Conservation (phyloP, 2,888 invertebrate genomes). For the Barypeithes pellucidus region DNA sequence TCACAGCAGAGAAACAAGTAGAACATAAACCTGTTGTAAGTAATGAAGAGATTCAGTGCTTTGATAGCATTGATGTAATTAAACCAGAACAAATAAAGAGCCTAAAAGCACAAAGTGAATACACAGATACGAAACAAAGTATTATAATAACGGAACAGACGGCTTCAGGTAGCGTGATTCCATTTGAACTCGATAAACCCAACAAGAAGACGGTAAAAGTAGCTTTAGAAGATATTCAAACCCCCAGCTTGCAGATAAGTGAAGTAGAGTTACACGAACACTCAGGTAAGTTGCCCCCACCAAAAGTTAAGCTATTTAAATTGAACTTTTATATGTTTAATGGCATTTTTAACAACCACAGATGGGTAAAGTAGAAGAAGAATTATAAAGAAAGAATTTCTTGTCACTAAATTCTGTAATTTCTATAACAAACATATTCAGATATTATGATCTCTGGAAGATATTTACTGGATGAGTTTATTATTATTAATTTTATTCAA, state of each 20-base stretch:
- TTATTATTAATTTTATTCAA: no score
- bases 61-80: conserved; percentile 66
- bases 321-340: no score
- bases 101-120: conserved; percentile 60
- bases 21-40: conserved; percentile 70
- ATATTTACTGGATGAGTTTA: no score
- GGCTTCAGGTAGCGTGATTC: conserved; percentile 71
- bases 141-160: conserved; percentile 72
- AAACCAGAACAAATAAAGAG: conserved; percentile 59
- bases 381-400: no score
- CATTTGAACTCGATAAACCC: conserved; percentile 69
- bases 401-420: no score
- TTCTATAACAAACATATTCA: no score
- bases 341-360: no score
- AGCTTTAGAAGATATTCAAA: conserved; percentile 65
- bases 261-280: conserved; percentile 71
- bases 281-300: conserved; percentile 70
- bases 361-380: no score
- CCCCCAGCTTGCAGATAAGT: conserved; percentile 69
- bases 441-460: no score
- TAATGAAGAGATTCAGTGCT: conserved; percentile 67
- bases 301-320: conserved; percentile 37
- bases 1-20: conserved; percentile 69
- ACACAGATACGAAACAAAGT: conserved; percentile 66
- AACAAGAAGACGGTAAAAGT: conserved; percentile 70